Evolutionary conservation across 2,888 invertebrate species (phyloP), one percentile per base, ranked within the genome.

Genomic region (Calameuta filiformis): DNA sequence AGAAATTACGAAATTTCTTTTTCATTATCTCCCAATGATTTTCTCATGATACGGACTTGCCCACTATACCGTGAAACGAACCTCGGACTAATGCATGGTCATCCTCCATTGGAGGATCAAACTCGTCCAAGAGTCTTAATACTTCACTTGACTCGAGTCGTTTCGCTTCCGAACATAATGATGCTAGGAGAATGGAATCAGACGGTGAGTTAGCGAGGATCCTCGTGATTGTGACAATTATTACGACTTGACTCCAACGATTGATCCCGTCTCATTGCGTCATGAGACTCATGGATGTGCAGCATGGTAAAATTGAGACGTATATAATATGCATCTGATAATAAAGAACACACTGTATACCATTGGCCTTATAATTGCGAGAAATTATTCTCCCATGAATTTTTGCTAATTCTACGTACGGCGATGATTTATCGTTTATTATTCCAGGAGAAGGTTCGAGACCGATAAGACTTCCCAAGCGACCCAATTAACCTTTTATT

Each of bases 181-280:
- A 73, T 35, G 56, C 9, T 56, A 73, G 71, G 80, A 79, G 81
- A 79, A 78, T 79, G 80, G 83, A 85, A 84, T 85, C 80, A 79
- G 82, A 81, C 80, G 80, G 83, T 85, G 86, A 85, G 87, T 88
- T 86, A 85, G 87, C 81, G 84, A 82, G 83, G 86, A 83, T 86
- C 85, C 81, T 79, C 85, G 86, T 89, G 90, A 90, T 90, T 91
- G 89, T 86, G 83, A 86, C 91, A 91, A 91, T 91, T 90, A 90
- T 88, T 85, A 87, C 87, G 86, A 90, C 89, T 91, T 91, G 90
- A 90, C 91, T 90, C 85, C 71, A 84, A 82, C 86, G 88, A 89
- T 91, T 91, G 90, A 90, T 90, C 90, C 87, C 87, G 78, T 76
- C 71, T 30, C 12, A 76, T 88, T 88, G 89, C 87, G 85, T 88